A percentile compares a stretch with the other conserved stretches of the same genome.
Evolutionary conservation across 2,888 invertebrate species (phyloP).

Genomic region (Chalcis sispes): DNA sequence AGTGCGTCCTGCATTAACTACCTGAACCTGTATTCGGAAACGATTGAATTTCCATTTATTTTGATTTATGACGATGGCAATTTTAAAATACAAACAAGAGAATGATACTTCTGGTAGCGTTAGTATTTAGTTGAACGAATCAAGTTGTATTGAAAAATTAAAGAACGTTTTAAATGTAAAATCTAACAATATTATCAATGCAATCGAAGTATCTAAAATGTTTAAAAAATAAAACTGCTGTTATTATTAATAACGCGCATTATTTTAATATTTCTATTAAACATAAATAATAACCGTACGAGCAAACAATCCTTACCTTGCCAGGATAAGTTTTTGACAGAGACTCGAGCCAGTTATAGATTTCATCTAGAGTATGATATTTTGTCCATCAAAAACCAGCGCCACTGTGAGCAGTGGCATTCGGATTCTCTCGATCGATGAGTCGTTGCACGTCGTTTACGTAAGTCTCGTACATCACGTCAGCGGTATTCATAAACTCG

Average conservation of each 20-base stretch:
- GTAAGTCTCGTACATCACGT: slow-evolving; percentile 74
- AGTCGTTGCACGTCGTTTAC: slow-evolving; percentile 80
- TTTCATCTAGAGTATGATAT: not conserved
- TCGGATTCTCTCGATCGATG: slow-evolving; percentile 63
- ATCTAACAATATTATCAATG: too few species aligned
- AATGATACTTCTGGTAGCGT: not conserved
- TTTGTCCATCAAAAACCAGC: not conserved
- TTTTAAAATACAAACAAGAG: not conserved
- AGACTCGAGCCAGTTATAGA: slow-evolving; percentile 18
- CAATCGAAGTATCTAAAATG: not conserved
- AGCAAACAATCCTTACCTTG: slow-evolving; percentile 12
- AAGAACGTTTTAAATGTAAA: too few species aligned
- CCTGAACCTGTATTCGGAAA: not conserved
- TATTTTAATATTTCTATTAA: not conserved
- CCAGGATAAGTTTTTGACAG: not conserved
- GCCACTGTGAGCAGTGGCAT: slow-evolving; percentile 6
- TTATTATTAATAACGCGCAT: not conserved
- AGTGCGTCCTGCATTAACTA: slow-evolving; percentile 37
- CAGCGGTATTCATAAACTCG: slow-evolving; percentile 73
- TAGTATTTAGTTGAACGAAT: not conserved
- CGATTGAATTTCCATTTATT: too few species aligned
- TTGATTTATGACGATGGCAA: not conserved
- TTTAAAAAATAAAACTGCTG: not conserved
- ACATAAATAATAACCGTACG: not conserved
- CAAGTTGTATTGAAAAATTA: too few species aligned